Conservation (phyloP, 2,797 vertebrate species). For the Melanotaenia nigrans region DNA sequence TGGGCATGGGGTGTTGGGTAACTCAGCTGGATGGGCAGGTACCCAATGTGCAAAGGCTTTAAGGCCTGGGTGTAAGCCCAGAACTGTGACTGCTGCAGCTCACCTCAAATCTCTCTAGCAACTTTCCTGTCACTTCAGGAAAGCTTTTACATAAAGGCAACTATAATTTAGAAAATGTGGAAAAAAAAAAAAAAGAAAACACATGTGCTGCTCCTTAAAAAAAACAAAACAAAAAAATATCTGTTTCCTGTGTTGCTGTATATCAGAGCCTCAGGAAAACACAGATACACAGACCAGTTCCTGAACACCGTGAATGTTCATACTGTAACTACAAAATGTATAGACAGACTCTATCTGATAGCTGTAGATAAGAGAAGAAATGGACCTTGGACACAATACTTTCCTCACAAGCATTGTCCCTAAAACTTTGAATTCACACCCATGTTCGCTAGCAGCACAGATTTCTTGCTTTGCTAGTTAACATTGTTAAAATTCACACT, state of each 20-base stretch:
- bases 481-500: constrained; percentile 5
- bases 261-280: constrained; percentile 26
- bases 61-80: background rate
- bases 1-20: constrained; percentile 7
- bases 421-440: background rate
- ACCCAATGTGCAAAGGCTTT: background rate
- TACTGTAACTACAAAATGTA: background rate
- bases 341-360: constrained; percentile 16
- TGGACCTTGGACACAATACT: constrained; percentile 15
- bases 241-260: constrained; percentile 17
- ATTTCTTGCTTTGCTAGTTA: background rate
- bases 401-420: constrained; percentile 1
- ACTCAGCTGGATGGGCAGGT: background rate
- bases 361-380: constrained; percentile 16
- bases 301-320: constrained; percentile 9
- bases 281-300: constrained; percentile 31
- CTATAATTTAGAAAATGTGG: background rate
- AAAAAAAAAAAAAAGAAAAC: too few species aligned
- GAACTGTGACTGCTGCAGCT: background rate
- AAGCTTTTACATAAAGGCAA: constrained; percentile 11
- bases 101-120: background rate
- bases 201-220: too few species aligned
- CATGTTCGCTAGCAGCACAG: too few species aligned
- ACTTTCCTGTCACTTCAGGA: background rate
- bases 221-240: background rate